Conservation (phyloP, 2,888 invertebrate genomes). For the Synergus gifuensis region DNA sequence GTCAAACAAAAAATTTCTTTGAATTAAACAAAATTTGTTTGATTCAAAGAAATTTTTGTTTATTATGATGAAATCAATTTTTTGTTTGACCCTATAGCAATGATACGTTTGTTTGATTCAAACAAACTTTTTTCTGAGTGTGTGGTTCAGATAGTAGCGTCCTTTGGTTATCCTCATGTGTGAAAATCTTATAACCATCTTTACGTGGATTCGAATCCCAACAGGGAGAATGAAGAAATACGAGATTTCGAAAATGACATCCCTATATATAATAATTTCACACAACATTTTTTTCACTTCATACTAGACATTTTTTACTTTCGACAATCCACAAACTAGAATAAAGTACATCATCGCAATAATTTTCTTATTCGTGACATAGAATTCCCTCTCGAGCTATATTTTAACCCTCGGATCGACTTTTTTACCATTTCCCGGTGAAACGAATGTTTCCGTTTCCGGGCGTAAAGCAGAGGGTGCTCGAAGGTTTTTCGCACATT, state of each 20-base stretch:
- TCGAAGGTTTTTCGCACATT: conserved; percentile 37
- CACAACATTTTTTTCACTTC: no score
- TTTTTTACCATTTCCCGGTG: conserved; percentile 39
- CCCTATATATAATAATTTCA: neutral
- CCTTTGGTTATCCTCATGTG: neutral
- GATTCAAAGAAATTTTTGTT: no score
- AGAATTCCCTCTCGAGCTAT: conserved; percentile 28
- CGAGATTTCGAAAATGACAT: neutral
- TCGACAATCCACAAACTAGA: neutral
- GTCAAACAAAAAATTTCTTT: no score
- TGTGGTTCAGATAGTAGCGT: neutral
- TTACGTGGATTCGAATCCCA: neutral
- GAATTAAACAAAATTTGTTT: no score
- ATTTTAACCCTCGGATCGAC: conserved; percentile 21
- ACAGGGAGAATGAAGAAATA: neutral
- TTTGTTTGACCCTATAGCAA: no score
- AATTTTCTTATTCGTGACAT: conserved; percentile 18
- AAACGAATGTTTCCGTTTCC: conserved; percentile 40
- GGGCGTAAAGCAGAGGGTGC: conserved; percentile 35
- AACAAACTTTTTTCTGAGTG: no score
- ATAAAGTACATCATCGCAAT: neutral
- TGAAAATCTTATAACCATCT: neutral
- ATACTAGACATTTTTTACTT: neutral
- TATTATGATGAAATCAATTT: no score
- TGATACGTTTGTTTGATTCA: no score